Evolutionary conservation across 2,888 invertebrate species (phyloP).

Genomic region (Chymomyza caudatula): DNA sequence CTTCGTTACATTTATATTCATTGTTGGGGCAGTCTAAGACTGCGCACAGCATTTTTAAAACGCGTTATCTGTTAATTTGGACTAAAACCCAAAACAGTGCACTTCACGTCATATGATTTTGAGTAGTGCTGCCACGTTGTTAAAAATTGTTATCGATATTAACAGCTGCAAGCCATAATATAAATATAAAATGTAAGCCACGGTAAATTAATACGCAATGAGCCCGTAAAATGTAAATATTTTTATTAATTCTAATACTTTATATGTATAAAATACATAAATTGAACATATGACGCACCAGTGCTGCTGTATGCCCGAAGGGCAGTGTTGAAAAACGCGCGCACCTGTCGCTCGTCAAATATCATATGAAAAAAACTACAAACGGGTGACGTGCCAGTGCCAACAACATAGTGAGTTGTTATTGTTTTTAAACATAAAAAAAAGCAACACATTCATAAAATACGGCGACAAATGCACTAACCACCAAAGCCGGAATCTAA

Average conservation of each 20-base stretch:
- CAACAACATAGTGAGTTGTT: conserved; percentile 47
- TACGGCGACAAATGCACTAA: conserved; percentile 35
- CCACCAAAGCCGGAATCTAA: neutral
- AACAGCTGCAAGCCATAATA: neutral
- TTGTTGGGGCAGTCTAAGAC: conserved; percentile 11
- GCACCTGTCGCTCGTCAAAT: conserved; percentile 15
- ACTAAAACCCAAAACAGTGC: neutral
- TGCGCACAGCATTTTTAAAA: conserved; percentile 18
- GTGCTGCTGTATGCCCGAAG: neutral
- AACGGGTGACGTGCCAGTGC: conserved; percentile 52
- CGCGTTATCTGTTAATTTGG: neutral
- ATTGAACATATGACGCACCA: neutral
- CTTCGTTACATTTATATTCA: neutral
- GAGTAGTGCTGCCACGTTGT: neutral
- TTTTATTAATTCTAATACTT: neutral
- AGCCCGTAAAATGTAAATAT: neutral
- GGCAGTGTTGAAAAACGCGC: conserved; percentile 3
- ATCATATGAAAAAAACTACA: conserved; percentile 49
- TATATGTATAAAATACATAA: neutral
- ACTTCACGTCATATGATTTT: neutral
- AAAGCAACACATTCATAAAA: neutral
- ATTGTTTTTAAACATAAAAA: conserved; percentile 33
- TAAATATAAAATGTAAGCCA: neutral
- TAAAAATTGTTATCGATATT: neutral
- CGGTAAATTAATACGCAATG: neutral